Evolutionary conservation across 30 jellyfish, hydroid and myxozoan species (phyloP), one percentile per base, ranked within the genome.

Genomic region (Euphysa ruthae): DNA sequence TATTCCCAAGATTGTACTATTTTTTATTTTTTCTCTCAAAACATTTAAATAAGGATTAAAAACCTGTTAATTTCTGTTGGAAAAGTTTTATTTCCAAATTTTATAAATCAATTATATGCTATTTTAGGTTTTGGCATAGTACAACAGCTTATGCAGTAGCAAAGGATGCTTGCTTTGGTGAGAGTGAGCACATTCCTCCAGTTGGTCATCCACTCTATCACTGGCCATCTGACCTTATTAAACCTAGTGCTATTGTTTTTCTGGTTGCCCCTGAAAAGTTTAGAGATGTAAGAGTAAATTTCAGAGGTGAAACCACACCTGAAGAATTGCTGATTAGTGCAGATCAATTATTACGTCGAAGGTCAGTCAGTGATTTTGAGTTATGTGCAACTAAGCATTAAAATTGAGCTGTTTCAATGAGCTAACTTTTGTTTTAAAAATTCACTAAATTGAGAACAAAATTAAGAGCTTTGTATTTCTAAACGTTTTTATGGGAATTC

Each of bases 61-160:
- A n/a, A n/a, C n/a, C n/a, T n/a, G n/a, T n/a, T n/a, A n/a, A n/a
- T n/a, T n/a, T n/a, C n/a, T n/a, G n/a, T n/a, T n/a, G n/a, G n/a
- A n/a, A n/a, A n/a, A n/a, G n/a, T n/a, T n/a, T n/a, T n/a, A n/a
- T n/a, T n/a, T n/a, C n/a, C n/a, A n/a, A n/a, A n/a, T n/a, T n/a
- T n/a, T n/a, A n/a, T n/a, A n/a, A n/a, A n/a, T n/a, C n/a, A n/a
- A n/a, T n/a, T n/a, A n/a, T n/a, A n/a, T 27, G 15, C 10, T 1
- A 30, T 6, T 68, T 68, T 68, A 68, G 80, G 20, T 68, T 29
- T 29, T 68, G 74, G 74, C 80, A 68, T 73, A 68, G 80, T 28
- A 68, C 80, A 49, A 68, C 80, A 43, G 28, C 80, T 3, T 68
- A 68, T 49, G 80, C 80, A 24, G 49, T 68, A 22, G 80, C 80